phyloP scores from a whole-genome alignment of 2,797 vertebrate genomes.

The Garrulus glandarius region DNA sequence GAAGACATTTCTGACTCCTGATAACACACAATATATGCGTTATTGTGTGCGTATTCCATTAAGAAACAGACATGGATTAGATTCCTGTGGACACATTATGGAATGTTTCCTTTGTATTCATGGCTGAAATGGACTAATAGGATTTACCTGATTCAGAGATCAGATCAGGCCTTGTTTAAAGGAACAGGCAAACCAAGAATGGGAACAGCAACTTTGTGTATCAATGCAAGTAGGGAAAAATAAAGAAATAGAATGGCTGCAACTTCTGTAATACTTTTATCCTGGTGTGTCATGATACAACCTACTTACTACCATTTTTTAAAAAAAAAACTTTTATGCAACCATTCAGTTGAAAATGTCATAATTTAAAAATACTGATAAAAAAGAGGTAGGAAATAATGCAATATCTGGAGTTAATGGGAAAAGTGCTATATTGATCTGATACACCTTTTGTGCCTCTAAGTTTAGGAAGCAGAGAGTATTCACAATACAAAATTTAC shows the following conservation, averaged over 20 bases:
- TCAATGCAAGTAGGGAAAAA: neutral
- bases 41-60: neutral
- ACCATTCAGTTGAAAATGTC: neutral
- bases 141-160: constrained; percentile 27
- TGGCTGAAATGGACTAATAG: constrained; percentile 2
- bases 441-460: neutral
- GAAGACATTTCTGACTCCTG: neutral
- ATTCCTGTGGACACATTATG: constrained; percentile 15
- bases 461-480: neutral
- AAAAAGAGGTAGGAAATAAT: neutral
- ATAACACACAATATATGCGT: neutral
- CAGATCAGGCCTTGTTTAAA: neutral
- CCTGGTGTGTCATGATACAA: neutral
- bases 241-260: neutral
- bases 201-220: neutral
- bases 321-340: neutral
- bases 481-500: neutral
- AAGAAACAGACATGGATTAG: constrained; percentile 18
- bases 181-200: neutral
- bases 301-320: neutral
- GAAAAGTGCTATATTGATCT: neutral
- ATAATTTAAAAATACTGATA: neutral
- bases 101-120: constrained; percentile 46
- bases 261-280: neutral
- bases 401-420: neutral